Evolutionary conservation across 2,113 vertebrate species (phyloP), one percentile per base, ranked within the genome.

Genomic region (Mesoclemmys tuberculata): DNA sequence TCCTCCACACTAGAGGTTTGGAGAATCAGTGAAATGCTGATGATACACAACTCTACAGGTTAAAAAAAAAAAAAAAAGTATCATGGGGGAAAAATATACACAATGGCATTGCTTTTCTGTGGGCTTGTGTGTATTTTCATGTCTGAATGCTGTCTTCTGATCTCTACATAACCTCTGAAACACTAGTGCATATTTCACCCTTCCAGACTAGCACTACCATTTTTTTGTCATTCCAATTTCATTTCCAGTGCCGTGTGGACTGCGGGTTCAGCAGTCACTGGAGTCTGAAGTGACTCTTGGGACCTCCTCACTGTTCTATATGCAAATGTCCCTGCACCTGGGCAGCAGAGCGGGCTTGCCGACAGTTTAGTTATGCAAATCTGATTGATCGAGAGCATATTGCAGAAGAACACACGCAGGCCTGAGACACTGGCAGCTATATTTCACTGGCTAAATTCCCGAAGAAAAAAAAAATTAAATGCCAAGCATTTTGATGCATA

Each of bases 361-460:
- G 99, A 99, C 99, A 99, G 99, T 99, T 99, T 99, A 99, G 99
- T 99, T 99, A 99, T 99, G 99, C 99, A 99, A 99, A 99, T 99
- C 99, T 99, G 99, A 99, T 99, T 99, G 99, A 99, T 99, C 98
- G 98, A 98, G 98, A 99, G 99, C 99, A 99, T 99, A 99, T 99
- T 99, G 99, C 99, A 97, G 98, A 99, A 98, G 98, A 98, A 95
- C 97, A 98, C 98, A 98, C 98, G 97, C 97, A 95, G 98, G 98
- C 98, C 98, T 97, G 98, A 98, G 98, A 99, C 97, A 98, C 98
- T 96, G 97, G 98, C 98, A 98, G 99, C 99, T 99, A 99, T 98
- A 99, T 99, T 99, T 99, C 99, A 99, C 98, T 98, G 98, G 98
- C 98, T 98, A 98, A 98, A 98, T 98, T 99, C 98, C 99, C 98